Conservation (phyloP, 2,113 vertebrate species). For the Mustela nigripes region DNA sequence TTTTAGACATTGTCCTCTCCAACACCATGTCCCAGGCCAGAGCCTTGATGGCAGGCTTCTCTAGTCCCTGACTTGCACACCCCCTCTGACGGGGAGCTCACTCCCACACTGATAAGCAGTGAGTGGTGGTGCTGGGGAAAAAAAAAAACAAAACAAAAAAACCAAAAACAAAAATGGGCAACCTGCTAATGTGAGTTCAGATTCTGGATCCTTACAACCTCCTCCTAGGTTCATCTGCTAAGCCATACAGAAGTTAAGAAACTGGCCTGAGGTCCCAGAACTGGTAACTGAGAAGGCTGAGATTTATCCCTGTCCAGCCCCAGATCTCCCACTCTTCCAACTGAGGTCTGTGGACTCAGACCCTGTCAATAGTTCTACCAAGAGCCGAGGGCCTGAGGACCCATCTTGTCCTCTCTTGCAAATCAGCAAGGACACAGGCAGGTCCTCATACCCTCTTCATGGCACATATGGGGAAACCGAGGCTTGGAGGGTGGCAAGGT, state of each 20-base stretch:
- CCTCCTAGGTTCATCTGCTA: not conserved
- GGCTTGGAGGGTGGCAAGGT: not conserved
- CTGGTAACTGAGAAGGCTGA: not conserved
- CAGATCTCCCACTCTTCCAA: not conserved
- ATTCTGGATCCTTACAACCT: not conserved
- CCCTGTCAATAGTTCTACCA: too few relatives aligned
- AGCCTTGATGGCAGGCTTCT: not conserved
- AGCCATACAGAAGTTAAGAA: not conserved
- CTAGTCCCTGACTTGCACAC: not conserved
- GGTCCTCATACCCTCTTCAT: too few relatives aligned
- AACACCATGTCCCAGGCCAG: rapidly evolving
- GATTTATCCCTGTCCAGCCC: not conserved
- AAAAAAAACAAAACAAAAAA: too few relatives aligned
- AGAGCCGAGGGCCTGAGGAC: not conserved
- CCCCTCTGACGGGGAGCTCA: not conserved
- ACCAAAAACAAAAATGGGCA: not conserved
- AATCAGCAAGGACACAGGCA: not conserved
- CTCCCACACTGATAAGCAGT: not conserved
- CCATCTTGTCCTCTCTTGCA: not conserved
- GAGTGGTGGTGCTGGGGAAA: not conserved
- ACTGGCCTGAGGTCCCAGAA: not conserved
- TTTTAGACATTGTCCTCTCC: not conserved
- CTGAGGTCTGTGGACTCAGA: not conserved
- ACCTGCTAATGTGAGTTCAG: not conserved
- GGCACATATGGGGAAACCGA: not conserved